These are phyloP conservation scores for Cuniculus paca DNA, from an alignment of 2,797 vertebrate species.

Conservation along the genomic window DNA sequence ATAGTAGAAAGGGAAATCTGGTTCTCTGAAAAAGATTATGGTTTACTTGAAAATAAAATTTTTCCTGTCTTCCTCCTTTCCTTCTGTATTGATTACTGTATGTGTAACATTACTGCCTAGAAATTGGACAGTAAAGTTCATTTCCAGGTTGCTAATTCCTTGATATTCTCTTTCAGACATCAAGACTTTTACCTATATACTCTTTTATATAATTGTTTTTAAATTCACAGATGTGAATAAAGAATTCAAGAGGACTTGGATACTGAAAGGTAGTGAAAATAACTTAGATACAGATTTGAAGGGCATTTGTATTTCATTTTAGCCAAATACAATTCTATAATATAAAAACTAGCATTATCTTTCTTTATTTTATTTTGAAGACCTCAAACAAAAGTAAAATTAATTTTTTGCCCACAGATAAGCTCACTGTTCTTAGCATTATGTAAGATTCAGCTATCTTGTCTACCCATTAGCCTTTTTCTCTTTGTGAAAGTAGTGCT, in stretches of 20 bases:
- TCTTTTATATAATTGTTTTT: slow-evolving; percentile 36
- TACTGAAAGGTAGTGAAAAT: slow-evolving; percentile 49
- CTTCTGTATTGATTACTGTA: neutral
- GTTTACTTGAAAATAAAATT: neutral
- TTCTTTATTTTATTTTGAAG: neutral
- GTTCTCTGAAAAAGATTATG: neutral
- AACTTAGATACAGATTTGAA: slow-evolving; percentile 12
- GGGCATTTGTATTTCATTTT: slow-evolving; percentile 4
- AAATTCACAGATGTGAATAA: slow-evolving; percentile 48
- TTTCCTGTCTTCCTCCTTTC: neutral
- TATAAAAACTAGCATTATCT: neutral
- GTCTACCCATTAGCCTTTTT: neutral
- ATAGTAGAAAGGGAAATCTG: neutral
- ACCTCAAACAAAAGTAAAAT: neutral
- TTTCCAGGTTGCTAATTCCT: neutral
- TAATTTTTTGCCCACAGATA: neutral
- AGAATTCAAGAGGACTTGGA: slow-evolving; percentile 42
- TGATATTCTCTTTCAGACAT: neutral
- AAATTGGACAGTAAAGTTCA: slow-evolving; percentile 13
- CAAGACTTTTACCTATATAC: neutral
- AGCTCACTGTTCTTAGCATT: neutral
- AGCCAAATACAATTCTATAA: neutral
- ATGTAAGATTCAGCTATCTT: neutral
- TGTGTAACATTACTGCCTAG: neutral
- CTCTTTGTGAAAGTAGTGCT: neutral